phyloP scores from a whole-genome alignment of 2,888 invertebrate genomes.

The Pristionchus fissidentatus region DNA sequence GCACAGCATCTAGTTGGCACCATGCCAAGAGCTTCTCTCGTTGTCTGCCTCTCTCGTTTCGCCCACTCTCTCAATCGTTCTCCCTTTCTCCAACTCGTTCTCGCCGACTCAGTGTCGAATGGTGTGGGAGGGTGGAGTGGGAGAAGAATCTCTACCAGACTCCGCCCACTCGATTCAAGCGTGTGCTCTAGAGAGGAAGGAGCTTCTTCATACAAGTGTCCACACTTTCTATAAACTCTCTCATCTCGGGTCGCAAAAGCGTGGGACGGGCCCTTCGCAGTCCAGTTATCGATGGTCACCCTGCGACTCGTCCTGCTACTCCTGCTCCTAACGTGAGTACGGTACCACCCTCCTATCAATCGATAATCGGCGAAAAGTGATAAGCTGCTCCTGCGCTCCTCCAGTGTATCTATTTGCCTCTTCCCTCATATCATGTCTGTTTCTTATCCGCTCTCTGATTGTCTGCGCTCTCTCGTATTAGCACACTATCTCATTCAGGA shows the following conservation, averaged over 20 bases:
- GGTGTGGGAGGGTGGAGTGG: not conserved
- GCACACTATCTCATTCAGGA: not conserved
- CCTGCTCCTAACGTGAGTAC: not conserved
- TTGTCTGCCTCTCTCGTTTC: not conserved
- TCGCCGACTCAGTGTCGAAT: not conserved
- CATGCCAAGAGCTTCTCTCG: not conserved
- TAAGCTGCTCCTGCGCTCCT: conserved; percentile 10
- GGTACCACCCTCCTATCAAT: not conserved
- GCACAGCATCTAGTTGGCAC: not conserved
- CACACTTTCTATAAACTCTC: conserved; percentile 40
- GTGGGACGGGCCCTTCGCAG: not conserved
- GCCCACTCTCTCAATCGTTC: not conserved
- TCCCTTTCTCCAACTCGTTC: not conserved
- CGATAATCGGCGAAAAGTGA: not conserved
- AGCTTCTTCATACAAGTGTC: conserved; percentile 40
- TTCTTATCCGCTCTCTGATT: not conserved
- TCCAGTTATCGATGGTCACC: not conserved
- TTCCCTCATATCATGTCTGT: conserved; percentile 26
- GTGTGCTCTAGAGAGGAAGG: not conserved
- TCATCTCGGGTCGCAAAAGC: not conserved
- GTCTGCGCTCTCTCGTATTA: not conserved
- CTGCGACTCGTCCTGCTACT: not conserved
- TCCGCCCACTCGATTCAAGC: conserved; percentile 25
- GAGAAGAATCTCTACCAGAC: not conserved
- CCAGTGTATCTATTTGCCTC: conserved; percentile 28